Evolutionary conservation across 2,797 vertebrate species (phyloP), one percentile per base, ranked within the genome.

Genomic region (Garrulus glandarius): DNA sequence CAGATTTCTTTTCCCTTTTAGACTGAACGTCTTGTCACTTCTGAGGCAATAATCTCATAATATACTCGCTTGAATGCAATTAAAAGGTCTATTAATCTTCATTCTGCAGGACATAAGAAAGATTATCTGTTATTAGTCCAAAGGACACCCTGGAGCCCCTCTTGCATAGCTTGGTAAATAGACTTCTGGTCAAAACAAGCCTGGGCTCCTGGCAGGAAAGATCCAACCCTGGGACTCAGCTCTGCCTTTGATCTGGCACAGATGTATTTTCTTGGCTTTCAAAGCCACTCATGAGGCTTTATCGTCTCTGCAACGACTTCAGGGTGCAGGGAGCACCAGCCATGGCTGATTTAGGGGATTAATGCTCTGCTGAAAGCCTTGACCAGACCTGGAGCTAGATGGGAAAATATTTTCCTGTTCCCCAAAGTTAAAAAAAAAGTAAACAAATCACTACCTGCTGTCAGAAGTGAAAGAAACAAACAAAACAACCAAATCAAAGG

Each of bases 41-140:
- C 63, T 85, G 77, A 63, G 74, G 77, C 29, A 82, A 93, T 82
- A 91, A 94, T 67, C 83, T 79, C 2, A 4, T 60, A 79, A 92
- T 53, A 36, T 10, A 93, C 36, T 63, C 34, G 36, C 52, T 22
- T 82, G 77, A 89, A 94, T 82, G 91, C 26, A 92, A 89, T 84
- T 91, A 89, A 89, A 92, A 91, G 34, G 34, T 76, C 74, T 79
- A 89, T 91, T 95, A 93, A 93, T 92, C 80, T 90, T 87, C 36
- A 88, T 88, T 61, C 77, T 89, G 52, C 52, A 53, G 86, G 77
- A 82, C 71, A 79, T n/a, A 29, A 29, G 67, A 91, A 86, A 94
- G 84, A 93, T 94, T 86, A 79, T 69, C 57, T 74, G 32, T 55
- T 94, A 60, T 79, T 91, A 84, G 74, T 65, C 36, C 59, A 76